A percentile compares a stretch with the other conserved stretches of the same genome.
Conservation (phyloP, 2,888 invertebrate genomes). For the Lasioglossum malachurum region DNA sequence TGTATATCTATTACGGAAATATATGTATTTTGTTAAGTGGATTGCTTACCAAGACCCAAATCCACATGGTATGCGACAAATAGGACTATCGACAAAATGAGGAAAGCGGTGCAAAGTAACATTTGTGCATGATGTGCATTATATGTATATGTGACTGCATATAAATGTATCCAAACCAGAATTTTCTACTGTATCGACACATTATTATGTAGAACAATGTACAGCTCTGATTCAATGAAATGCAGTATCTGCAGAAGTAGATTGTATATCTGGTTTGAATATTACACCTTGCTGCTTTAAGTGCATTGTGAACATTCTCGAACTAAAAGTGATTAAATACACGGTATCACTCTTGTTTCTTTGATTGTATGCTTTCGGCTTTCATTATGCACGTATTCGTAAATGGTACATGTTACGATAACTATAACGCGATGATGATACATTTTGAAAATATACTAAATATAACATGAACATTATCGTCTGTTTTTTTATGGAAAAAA, state of each 20-base stretch:
- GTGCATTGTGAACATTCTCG: slow-evolving; percentile 67
- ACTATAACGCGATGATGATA: slow-evolving; percentile 12
- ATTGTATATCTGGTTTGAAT: slow-evolving; percentile 66
- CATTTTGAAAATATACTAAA: slow-evolving; percentile 16
- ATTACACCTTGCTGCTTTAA: slow-evolving; percentile 63
- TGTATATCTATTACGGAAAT: slow-evolving; percentile 70
- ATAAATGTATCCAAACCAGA: slow-evolving; percentile 75
- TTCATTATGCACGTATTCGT: slow-evolving; percentile 29
- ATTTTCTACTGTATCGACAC: slow-evolving; percentile 31
- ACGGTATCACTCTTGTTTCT: slow-evolving; percentile 30
- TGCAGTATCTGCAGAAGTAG: background rate
- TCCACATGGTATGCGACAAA: slow-evolving; percentile 85
- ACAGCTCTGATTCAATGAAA: background rate
- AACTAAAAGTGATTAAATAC: slow-evolving; percentile 52
- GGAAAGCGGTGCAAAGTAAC: slow-evolving; percentile 84
- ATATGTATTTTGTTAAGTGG: slow-evolving; percentile 79
- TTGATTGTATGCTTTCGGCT: slow-evolving; percentile 36
- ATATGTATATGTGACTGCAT: slow-evolving; percentile 71
- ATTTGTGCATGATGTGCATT: slow-evolving; percentile 81
- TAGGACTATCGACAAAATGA: slow-evolving; percentile 85
- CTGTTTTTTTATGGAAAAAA: background rate
- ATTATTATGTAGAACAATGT: background rate
- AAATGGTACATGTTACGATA: slow-evolving; percentile 18
- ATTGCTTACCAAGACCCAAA: slow-evolving; percentile 85
- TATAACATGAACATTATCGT: slow-evolving; percentile 9